Conservation (phyloP, 2,888 invertebrate genomes). For the Andrena minutula region DNA sequence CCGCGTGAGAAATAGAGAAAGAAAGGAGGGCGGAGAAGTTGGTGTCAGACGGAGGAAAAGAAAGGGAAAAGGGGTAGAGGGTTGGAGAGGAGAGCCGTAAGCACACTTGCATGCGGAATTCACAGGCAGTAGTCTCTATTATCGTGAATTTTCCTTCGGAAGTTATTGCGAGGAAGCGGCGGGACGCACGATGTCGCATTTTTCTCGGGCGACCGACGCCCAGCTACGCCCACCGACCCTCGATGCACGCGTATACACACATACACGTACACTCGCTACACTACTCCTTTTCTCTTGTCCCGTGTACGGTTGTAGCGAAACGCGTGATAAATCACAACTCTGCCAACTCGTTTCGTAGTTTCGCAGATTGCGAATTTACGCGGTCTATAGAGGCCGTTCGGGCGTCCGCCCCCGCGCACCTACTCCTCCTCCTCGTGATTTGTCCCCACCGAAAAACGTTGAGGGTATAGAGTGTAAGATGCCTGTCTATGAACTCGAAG, state of each 20-base stretch:
- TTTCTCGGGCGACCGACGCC: conserved; percentile 69
- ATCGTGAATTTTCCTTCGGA: conserved; percentile 79
- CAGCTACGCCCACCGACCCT: conserved; percentile 24
- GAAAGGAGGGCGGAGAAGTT: conserved; percentile 6
- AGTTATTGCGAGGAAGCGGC: conserved; percentile 76
- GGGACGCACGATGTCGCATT: conserved; percentile 69
- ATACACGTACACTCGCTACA: conserved; percentile 20
- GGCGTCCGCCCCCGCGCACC: background rate
- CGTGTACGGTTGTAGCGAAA: conserved; percentile 9
- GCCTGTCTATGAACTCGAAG: background rate
- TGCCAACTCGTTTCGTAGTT: conserved; percentile 70
- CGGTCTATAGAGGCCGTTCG: conserved; percentile 60
- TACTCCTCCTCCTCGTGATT: conserved; percentile 12
- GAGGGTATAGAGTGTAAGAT: background rate
- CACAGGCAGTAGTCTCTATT: conserved; percentile 77
- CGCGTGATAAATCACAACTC: conserved; percentile 75
- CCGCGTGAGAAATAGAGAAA: conserved; percentile 40
- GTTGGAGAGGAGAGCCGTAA: conserved; percentile 45
- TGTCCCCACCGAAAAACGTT: background rate
- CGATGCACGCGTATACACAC: conserved; percentile 18
- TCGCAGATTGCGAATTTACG: conserved; percentile 75
- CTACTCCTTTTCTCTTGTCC: conserved; percentile 38
- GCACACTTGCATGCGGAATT: conserved; percentile 74
- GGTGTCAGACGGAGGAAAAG: conserved; percentile 17
- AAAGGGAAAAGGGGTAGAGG: conserved; percentile 3